A percentile compares a stretch with the other conserved stretches of the same genome.
These are phyloP conservation scores for Malurus melanocephalus DNA, from an alignment of 2,113 vertebrate species.

Conservation along the genomic window DNA sequence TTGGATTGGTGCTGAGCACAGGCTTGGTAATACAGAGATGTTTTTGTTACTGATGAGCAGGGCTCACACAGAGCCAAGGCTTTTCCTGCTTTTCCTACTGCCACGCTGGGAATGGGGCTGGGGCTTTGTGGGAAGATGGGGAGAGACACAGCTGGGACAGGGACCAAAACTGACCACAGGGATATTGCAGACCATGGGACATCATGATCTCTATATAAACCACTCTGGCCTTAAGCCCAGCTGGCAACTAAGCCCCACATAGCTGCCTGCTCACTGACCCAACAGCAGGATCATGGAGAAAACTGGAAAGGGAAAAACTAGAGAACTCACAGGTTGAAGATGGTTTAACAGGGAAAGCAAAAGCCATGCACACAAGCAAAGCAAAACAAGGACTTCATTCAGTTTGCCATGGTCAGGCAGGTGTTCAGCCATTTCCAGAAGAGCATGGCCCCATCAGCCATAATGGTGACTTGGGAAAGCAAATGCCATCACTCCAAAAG, in stretches of 20 bases:
- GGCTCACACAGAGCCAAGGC: background rate
- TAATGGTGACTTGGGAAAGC: background rate
- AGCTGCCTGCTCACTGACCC: background rate
- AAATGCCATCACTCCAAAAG: background rate
- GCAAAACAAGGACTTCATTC: background rate
- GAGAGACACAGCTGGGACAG: background rate
- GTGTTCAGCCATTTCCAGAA: background rate
- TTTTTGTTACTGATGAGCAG: background rate
- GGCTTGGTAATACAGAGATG: background rate
- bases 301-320: background rate
- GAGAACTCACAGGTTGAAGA: background rate
- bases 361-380: background rate
- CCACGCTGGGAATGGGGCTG: fast-evolving
- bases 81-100: background rate
- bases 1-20: background rate
- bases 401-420: background rate
- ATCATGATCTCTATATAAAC: background rate
- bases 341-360: background rate
- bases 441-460: background rate
- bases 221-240: background rate
- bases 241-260: background rate
- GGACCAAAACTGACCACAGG: background rate
- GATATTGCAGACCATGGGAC: background rate
- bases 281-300: background rate
- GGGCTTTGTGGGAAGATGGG: background rate